These are phyloP conservation scores for Mirounga angustirostris DNA, from an alignment of 2,113 vertebrate genomes.

Conservation along the genomic window DNA sequence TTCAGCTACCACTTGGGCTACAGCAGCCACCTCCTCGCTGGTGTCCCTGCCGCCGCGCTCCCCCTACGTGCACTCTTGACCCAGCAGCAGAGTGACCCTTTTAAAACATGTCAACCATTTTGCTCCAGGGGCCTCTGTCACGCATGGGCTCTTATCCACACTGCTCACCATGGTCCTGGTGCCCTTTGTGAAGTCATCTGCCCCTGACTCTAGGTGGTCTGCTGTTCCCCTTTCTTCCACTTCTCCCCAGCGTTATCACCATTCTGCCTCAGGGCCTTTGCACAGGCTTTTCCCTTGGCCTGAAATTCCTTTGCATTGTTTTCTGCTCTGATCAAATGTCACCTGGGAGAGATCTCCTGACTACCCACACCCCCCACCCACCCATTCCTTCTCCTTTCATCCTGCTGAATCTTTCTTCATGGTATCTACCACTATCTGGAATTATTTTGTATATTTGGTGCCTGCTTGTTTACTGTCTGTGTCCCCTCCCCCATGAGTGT, in stretches of 20 bases:
- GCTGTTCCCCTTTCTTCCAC: background rate
- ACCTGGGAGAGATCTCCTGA: background rate
- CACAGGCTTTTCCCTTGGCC: background rate
- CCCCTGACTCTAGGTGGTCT: too few species aligned
- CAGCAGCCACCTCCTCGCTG: background rate
- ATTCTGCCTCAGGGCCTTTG: background rate
- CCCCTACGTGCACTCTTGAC: fast-evolving
- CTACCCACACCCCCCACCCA: background rate
- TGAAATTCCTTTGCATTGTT: background rate
- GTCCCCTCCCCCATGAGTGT: too few species aligned
- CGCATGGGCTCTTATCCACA: background rate
- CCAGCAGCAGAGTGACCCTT: background rate
- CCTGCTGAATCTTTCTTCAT: background rate
- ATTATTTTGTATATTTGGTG: background rate
- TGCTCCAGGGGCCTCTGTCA: background rate
- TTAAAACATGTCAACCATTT: too few species aligned
- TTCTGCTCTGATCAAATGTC: background rate
- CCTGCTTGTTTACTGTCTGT: background rate
- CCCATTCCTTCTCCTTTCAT: background rate
- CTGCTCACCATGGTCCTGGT: background rate
- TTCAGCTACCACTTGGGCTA: background rate
- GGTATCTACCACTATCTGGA: background rate
- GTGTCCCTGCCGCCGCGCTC: background rate
- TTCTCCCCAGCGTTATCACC: background rate
- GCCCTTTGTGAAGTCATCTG: background rate